Evolutionary conservation across 2,113 vertebrate species (phyloP).

Genomic region (Peucedramus taeniatus): DNA sequence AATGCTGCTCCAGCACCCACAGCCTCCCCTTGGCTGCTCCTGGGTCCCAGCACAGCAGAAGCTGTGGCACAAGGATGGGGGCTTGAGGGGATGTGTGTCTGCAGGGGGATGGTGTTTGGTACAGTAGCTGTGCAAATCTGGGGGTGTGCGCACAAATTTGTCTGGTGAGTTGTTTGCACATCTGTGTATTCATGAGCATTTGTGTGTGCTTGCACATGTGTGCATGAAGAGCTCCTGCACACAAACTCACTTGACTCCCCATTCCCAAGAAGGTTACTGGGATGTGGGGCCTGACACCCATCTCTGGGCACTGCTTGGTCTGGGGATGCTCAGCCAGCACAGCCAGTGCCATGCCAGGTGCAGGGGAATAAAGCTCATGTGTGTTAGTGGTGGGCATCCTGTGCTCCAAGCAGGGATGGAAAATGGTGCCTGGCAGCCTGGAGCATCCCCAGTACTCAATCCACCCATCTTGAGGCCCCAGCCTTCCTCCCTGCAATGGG

Average conservation of each 20-base stretch:
- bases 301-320: not conserved
- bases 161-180: not conserved
- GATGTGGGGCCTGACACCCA: not conserved
- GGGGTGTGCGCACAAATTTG: not conserved
- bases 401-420: not conserved
- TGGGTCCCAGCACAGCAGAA: not conserved
- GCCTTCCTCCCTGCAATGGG: not conserved
- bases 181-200: not conserved
- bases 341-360: rapidly evolving
- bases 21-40: not conserved
- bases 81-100: not conserved
- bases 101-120: not conserved
- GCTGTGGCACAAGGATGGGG: rapidly evolving
- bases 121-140: not conserved
- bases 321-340: not conserved
- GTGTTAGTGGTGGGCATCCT: not conserved
- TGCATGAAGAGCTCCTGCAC: not conserved
- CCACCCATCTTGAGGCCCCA: rapidly evolving
- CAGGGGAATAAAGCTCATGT: rapidly evolving
- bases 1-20: not conserved
- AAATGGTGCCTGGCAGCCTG: not conserved
- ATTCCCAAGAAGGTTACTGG: not conserved
- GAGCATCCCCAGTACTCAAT: not conserved
- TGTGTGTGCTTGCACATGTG: not conserved
- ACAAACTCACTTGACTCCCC: rapidly evolving